phyloP scores from a whole-genome alignment of 2,113 vertebrate species.

The Hyperopisus bebe region DNA sequence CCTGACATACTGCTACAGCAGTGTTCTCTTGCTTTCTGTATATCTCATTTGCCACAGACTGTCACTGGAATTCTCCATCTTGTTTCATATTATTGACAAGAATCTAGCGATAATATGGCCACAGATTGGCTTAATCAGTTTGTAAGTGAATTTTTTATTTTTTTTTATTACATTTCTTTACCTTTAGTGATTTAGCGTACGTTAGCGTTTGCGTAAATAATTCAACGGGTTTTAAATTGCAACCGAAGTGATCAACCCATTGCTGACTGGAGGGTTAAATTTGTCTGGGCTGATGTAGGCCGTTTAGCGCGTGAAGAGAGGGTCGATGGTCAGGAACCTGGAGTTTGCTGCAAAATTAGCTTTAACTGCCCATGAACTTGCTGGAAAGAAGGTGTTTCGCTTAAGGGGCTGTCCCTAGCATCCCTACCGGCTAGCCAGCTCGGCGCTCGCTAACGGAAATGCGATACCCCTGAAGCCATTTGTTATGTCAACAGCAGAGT shows the following conservation, averaged over 20 bases:
- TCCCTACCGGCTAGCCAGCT: constrained; percentile 42
- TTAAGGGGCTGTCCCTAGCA: constrained; percentile 54
- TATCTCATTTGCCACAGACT: not conserved
- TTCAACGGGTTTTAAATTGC: not conserved
- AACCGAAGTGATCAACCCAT: not conserved
- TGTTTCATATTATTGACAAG: not conserved
- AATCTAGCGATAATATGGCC: not conserved
- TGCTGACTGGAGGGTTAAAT: not conserved
- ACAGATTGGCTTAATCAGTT: not conserved
- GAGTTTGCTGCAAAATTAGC: constrained; percentile 74
- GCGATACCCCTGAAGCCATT: constrained; percentile 78
- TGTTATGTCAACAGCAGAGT: constrained; percentile 73
- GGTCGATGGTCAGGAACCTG: constrained; percentile 72
- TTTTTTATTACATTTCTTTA: not conserved
- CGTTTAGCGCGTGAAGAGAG: constrained; percentile 57
- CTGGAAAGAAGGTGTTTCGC: constrained; percentile 72
- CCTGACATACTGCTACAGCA: not conserved
- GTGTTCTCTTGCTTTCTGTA: not conserved
- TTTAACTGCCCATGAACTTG: constrained; percentile 82
- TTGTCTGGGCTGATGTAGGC: not conserved
- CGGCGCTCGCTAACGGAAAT: constrained; percentile 67
- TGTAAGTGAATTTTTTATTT: not conserved
- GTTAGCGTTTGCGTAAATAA: not conserved
- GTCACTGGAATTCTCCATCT: not conserved
- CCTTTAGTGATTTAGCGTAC: not conserved